Evolutionary conservation across 2,888 invertebrate species (phyloP).

Genomic region (Formica aserva): DNA sequence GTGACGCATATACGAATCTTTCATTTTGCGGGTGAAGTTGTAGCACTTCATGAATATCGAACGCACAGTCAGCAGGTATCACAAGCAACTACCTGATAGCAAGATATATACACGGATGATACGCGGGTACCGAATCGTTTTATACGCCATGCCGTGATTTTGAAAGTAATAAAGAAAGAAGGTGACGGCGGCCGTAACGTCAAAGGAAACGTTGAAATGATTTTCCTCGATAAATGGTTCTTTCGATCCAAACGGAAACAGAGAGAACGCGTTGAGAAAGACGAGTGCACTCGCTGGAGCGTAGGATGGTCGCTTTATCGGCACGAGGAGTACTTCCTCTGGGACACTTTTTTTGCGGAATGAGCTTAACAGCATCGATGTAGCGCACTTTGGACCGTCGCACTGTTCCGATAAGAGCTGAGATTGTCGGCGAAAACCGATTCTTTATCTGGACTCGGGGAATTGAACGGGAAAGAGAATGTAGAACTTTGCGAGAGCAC

Average conservation of each 20-base stretch:
- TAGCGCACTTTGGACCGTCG: conserved; percentile 43
- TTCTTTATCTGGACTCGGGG: conserved; percentile 60
- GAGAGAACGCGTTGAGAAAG: conserved; percentile 65
- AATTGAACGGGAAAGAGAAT: neutral
- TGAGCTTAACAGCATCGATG: conserved; percentile 54
- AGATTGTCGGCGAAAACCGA: conserved; percentile 58
- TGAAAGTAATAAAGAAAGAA: conserved; percentile 21
- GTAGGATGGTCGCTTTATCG: conserved; percentile 67
- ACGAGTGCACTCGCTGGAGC: conserved; percentile 48
- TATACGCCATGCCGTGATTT: conserved; percentile 19
- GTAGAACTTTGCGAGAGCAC: neutral
- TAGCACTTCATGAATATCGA: conserved; percentile 32
- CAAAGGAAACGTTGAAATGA: conserved; percentile 64
- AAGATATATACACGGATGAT: neutral
- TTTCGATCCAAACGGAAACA: conserved; percentile 52
- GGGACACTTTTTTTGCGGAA: conserved; percentile 53
- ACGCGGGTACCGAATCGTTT: conserved; percentile 8
- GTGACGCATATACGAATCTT: conserved; percentile 13
- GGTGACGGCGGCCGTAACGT: conserved; percentile 46
- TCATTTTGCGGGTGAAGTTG: conserved; percentile 12
- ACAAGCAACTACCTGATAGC: neutral
- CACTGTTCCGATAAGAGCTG: conserved; percentile 60
- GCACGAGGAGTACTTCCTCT: conserved; percentile 66
- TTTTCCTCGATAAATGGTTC: conserved; percentile 70
- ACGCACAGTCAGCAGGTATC: conserved; percentile 32